Conservation (phyloP, 2,888 invertebrate species). For the Netelia fuscicornis region DNA sequence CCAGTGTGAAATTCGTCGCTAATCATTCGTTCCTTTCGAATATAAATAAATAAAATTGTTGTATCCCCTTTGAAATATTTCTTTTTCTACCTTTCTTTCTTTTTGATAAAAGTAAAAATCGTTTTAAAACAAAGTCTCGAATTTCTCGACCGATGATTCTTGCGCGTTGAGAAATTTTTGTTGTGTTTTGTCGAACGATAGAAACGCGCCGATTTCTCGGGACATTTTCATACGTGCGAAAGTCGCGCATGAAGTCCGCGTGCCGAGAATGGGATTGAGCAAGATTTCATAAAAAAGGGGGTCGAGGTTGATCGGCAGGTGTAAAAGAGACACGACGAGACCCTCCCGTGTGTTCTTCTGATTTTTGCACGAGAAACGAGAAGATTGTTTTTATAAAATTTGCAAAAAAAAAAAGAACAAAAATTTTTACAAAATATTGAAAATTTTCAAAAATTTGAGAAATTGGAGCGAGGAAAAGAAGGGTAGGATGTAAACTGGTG, state of each 20-base stretch:
- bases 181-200: neutral
- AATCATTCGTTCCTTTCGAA: neutral
- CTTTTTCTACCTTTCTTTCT: too few relatives aligned
- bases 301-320: conserved; percentile 76
- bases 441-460: neutral
- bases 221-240: conserved; percentile 46
- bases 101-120: too few relatives aligned
- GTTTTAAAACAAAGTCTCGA: too few relatives aligned
- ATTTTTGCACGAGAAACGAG: neutral
- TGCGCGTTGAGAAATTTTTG: too few relatives aligned
- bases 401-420: neutral
- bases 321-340: conserved; percentile 40
- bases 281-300: conserved; percentile 76
- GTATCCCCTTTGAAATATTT: too few relatives aligned
- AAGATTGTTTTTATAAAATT: neutral
- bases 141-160: too few relatives aligned
- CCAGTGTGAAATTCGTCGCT: conserved; percentile 6
- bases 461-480: neutral
- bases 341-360: conserved; percentile 1
- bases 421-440: neutral
- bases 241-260: conserved; percentile 25
- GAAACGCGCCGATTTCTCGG: conserved; percentile 5
- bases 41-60: too few relatives aligned
- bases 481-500: neutral
- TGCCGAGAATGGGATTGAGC: conserved; percentile 67